Evolutionary conservation across 2,888 invertebrate species (phyloP).

Genomic region (Cephalotes varians): DNA sequence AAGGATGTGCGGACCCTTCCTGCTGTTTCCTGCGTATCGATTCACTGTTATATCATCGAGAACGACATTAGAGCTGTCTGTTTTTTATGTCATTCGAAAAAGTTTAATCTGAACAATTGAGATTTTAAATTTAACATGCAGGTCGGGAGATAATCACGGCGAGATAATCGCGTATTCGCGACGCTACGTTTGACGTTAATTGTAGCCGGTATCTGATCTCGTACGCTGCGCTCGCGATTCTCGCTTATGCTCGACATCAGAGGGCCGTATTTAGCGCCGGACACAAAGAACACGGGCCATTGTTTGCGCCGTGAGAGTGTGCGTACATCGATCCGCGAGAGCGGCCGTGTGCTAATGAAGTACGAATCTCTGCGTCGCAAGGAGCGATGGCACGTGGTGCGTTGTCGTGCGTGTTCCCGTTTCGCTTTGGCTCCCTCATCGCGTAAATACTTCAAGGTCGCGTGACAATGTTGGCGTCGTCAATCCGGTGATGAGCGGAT

Average conservation of each 20-base stretch:
- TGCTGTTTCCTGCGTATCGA: background rate
- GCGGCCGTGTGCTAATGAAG: conserved; percentile 51
- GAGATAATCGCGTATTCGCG: background rate
- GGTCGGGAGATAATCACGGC: too few species aligned
- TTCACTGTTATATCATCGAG: conserved; percentile 10
- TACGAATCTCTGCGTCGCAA: conserved; percentile 60
- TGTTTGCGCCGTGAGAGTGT: conserved; percentile 60
- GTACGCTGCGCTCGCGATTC: too few species aligned
- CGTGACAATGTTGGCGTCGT: conserved; percentile 10
- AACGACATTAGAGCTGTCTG: background rate
- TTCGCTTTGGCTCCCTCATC: conserved; percentile 30
- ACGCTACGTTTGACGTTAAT: background rate
- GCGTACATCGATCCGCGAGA: conserved; percentile 69
- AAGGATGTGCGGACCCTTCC: background rate
- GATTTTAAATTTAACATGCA: background rate
- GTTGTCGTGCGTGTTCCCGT: conserved; percentile 30
- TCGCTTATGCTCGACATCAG: background rate
- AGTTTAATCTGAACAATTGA: background rate
- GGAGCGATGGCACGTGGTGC: conserved; percentile 49
- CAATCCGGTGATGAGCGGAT: background rate
- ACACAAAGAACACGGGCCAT: conserved; percentile 52
- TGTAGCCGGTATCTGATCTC: background rate
- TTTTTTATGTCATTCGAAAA: background rate
- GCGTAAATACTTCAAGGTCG: conserved; percentile 53
- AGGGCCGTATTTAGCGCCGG: conserved; percentile 24